Base-by-base conservation (phyloP, 2,797 vertebrate genomes). In the Lagodon rhomboides region DNA sequence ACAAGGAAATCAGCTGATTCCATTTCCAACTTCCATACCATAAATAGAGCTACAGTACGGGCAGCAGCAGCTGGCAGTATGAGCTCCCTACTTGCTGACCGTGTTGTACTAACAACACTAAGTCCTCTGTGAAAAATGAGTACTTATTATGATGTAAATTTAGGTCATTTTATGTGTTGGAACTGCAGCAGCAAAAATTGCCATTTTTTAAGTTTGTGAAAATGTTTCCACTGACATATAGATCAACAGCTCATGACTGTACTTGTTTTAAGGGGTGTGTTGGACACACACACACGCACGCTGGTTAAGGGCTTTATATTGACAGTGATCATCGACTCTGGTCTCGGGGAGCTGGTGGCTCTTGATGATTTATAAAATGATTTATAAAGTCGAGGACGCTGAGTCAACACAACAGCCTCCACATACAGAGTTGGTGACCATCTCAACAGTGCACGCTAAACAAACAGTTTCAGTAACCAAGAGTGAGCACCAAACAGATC, bases 401-500 rank as follows among this genome's bases (percentile, higher is more conserved):
- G 20, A 38, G 30, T 16, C 16, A 65, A 11, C 10, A 77, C 16
- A 65, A 11, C 10, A 77, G 51, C 27, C 38, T 55, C 34, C 23
- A 38, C 58, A 49, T 46, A n/a, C 68, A 77, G 72, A 77, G 74
- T 62, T 80, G 49, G 60, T 77, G 70, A 83, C 66, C 75, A 83
- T 38, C 43, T 78, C 30, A 34, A 46, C 16, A 62, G 68, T 51
- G 81, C 64, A 82, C 15, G n/a, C 3, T 71, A 81, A 41, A 63
- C 62, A 71, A 41, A 87, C 69, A 80, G 53, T 8, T 73, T 71
- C 65, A 88, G 78, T 41, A 68, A 77, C 80, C 73, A 66, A 61
- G 38, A 75, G 70, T 68, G n/a, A 87, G 84, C 82, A 90, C 73
- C 87, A 87, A 43, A 89, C 83, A 90, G 69, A 77, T 83, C 73